Base-by-base conservation (phyloP, 2,888 invertebrate species). In the Tuberolachnus salignus region DNA sequence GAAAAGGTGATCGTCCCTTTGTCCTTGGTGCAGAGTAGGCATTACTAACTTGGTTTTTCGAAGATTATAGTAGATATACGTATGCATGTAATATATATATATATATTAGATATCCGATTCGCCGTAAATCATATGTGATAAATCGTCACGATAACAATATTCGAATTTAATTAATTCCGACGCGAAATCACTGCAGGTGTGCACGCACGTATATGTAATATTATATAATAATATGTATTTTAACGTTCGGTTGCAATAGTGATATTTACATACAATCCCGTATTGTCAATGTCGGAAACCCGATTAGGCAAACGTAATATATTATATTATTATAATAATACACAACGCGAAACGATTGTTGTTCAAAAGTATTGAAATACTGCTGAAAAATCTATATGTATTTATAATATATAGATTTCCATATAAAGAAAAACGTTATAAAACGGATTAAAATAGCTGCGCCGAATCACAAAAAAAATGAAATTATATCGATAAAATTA, bases 241-340 rank as follows among this genome's bases (percentile, higher is more conserved):
- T 8, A 44, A 34, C 6, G 19, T 63, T 63, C 9, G 19, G 26
- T 59, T 11, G 34, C 49, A 51, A 61, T 26, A 63, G 11, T 19
- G 42, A 53, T 64, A 74, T 64, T 74, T 64, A 64, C 42, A 53
- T 53, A 74, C 23, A 44, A 44, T 74, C 42, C 73, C 23, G 34
- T 6, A 64, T 64, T 53, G 73, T 74, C 63, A 23, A 53, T 6
- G 34, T 64, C 42, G 42, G n/a, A 64, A 34, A 74, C 53, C 23
- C 23, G 63, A 63, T 64, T 53, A 53, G 23, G 6, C 16, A 9
- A 34, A 53, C 19, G 49, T 3, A 61, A n/a, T n/a, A n/a, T n/a
- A n/a, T 6, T 55, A 55, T 21, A 55, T 14, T n/a, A 21, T n/a
- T n/a, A 34, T 59, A 26, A 23, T 63, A 16, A 63, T 49, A 2